Evolutionary conservation across 2,797 vertebrate species (phyloP).

Genomic region (Pseudochirops corinnae): DNA sequence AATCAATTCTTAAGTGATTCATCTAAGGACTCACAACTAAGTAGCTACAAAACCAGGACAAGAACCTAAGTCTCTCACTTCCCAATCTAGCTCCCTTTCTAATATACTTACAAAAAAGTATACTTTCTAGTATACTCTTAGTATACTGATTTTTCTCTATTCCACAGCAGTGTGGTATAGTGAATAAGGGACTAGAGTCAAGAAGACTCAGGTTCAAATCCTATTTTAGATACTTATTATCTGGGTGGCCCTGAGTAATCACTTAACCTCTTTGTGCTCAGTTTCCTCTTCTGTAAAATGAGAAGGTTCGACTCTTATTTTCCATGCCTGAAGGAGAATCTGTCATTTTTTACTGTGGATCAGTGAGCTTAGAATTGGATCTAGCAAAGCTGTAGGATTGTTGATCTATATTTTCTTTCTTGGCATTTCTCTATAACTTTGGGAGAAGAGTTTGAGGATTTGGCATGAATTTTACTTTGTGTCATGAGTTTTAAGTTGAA

Average conservation of each 20-base stretch:
- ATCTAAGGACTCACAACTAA: neutral
- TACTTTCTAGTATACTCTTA: neutral
- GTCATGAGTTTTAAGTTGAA: neutral
- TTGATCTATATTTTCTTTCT: neutral
- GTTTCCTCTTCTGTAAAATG: neutral
- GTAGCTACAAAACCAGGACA: constrained; percentile 12
- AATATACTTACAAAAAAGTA: neutral
- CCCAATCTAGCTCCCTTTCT: neutral
- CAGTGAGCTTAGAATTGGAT: neutral
- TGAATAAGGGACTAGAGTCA: neutral
- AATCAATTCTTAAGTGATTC: neutral
- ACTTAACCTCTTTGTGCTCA: neutral
- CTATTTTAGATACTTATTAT: neutral
- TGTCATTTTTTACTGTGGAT: neutral
- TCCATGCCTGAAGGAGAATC: neutral
- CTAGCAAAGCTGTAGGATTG: neutral
- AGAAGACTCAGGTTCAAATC: neutral
- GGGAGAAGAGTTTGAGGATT: neutral
- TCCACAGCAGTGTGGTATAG: neutral
- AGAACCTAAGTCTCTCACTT: neutral
- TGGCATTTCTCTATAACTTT: neutral
- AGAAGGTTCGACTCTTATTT: neutral
- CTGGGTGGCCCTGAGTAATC: neutral
- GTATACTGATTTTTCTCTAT: neutral
- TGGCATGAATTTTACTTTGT: neutral